Conservation (phyloP, 2,113 vertebrate genomes). For the Boulengeromyrus knoepffleri region DNA sequence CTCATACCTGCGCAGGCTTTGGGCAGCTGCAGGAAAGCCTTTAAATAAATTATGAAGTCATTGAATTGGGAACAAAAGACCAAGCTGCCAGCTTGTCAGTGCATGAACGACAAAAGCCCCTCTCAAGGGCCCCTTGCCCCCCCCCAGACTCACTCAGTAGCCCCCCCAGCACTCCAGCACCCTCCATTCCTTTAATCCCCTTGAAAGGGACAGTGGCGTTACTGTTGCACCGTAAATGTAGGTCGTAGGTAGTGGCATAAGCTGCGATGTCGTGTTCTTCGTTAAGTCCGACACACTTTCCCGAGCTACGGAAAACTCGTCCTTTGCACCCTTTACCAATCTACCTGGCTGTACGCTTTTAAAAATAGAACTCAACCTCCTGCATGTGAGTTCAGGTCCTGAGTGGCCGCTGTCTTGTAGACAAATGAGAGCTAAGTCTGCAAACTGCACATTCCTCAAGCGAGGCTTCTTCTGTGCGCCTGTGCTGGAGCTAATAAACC, state of each 20-base stretch:
- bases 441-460: not conserved
- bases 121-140: not conserved
- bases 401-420: not conserved
- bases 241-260: not conserved
- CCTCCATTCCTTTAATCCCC: conserved; percentile 12
- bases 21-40: conserved; percentile 13
- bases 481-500: not conserved
- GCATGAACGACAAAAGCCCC: conserved; percentile 18
- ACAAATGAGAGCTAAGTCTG: not conserved
- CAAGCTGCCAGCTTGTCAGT: conserved; percentile 20
- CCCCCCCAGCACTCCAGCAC: not conserved
- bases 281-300: not conserved
- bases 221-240: not conserved
- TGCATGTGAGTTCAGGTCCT: not conserved
- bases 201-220: not conserved
- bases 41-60: conserved; percentile 28
- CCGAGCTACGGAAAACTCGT: not conserved
- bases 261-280: not conserved
- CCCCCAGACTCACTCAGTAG: not conserved
- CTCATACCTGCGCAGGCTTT: conserved; percentile 14
- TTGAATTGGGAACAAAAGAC: conserved; percentile 21
- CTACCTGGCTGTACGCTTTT: not conserved
- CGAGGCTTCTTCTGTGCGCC: not conserved
- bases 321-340: not conserved
- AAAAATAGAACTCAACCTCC: not conserved